Conservation (phyloP, 2,797 vertebrate species). For the Channallabes apus region DNA sequence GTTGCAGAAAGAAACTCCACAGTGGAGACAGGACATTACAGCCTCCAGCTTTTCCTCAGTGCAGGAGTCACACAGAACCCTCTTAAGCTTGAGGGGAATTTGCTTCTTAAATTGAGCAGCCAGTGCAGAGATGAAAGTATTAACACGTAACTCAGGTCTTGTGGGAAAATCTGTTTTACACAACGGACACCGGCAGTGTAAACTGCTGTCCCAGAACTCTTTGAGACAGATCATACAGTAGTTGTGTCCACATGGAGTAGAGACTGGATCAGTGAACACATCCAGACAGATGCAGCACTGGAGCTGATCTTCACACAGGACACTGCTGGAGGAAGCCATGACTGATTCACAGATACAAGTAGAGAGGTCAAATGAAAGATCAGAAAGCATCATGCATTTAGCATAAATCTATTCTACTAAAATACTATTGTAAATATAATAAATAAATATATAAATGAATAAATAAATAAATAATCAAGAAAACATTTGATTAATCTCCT, state of each 20-base stretch:
- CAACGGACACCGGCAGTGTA: background rate
- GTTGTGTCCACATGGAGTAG: conserved; percentile 48
- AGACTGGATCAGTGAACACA: conserved; percentile 24
- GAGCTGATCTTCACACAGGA: background rate
- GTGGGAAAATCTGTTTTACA: conserved; percentile 7
- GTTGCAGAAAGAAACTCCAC: conserved; percentile 61
- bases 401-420: too few relatives aligned
- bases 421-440: too few relatives aligned
- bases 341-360: background rate
- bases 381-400: too few relatives aligned
- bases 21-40: conserved; percentile 65
- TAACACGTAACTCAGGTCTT: conserved; percentile 27
- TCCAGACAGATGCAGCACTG: conserved; percentile 9
- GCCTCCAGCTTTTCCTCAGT: conserved; percentile 27
- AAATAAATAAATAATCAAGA: too few relatives aligned
- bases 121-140: conserved; percentile 20
- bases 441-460: too few relatives aligned
- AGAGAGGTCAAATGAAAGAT: too few relatives aligned
- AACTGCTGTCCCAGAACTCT: background rate
- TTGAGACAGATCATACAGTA: conserved; percentile 27
- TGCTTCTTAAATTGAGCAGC: conserved; percentile 4
- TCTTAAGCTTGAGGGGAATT: conserved; percentile 29
- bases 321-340: background rate
- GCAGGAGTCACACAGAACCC: conserved; percentile 58
- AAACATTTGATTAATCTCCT: too few relatives aligned